These are phyloP conservation scores for Osedax frankpressi DNA, from an alignment of 2,888 invertebrate species.

Conservation along the genomic window DNA sequence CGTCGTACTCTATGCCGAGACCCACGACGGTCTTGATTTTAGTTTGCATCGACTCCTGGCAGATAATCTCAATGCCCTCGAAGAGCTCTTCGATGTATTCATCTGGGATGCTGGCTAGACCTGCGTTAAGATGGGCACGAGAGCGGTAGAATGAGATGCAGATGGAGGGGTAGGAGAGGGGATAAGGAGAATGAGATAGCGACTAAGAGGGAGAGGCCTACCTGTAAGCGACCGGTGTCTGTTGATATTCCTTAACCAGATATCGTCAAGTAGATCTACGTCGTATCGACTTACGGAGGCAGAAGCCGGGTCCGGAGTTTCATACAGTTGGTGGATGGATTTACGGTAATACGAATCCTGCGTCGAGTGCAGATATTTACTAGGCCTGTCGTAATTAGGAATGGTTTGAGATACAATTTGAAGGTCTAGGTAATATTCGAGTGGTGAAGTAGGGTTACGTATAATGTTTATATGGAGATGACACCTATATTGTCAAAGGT, in stretches of 20 bases:
- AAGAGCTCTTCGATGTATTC: slow-evolving; percentile 66
- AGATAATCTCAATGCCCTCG: slow-evolving; percentile 71
- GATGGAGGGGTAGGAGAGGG: background rate
- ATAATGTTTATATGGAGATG: too few species aligned
- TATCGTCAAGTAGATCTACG: slow-evolving; percentile 77
- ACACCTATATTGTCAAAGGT: too few species aligned
- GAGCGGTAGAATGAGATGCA: background rate
- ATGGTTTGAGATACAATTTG: too few species aligned
- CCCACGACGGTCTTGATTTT: slow-evolving; percentile 44
- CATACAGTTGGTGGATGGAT: slow-evolving; percentile 72
- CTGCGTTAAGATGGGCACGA: too few species aligned
- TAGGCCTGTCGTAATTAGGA: slow-evolving; percentile 57
- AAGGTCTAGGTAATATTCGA: too few species aligned
- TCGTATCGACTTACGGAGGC: slow-evolving; percentile 76
- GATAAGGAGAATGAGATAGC: background rate
- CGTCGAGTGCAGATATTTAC: slow-evolving; percentile 77
- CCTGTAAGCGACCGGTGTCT: too few species aligned
- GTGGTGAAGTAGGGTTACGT: too few species aligned
- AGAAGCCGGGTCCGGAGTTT: slow-evolving; percentile 80
- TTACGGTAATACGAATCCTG: slow-evolving; percentile 73
- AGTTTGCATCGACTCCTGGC: slow-evolving; percentile 43
- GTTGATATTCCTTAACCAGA: slow-evolving; percentile 66
- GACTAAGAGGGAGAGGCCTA: too few species aligned
- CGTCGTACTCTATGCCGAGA: slow-evolving; percentile 87
- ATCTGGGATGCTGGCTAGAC: background rate